Evolutionary conservation across 2,888 invertebrate species (phyloP).

Genomic region (Orthosia gracilis): DNA sequence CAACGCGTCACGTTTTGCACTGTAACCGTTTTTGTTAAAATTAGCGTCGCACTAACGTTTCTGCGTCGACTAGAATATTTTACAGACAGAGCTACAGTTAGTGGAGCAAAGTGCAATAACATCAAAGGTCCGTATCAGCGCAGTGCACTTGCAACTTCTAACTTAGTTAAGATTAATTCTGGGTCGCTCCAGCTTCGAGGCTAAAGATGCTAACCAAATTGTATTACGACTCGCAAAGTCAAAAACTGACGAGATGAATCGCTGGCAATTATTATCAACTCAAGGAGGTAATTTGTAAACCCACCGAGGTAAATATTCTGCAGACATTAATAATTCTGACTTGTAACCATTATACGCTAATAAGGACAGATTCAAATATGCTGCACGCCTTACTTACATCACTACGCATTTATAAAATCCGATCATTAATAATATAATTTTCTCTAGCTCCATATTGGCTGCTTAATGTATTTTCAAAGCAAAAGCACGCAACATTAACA

Average conservation of each 20-base stretch:
- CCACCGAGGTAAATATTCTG: constrained; percentile 11
- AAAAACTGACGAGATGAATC: constrained; percentile 52
- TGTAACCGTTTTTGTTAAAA: constrained; percentile 61
- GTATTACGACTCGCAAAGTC: constrained; percentile 47
- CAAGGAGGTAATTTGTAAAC: constrained; percentile 19
- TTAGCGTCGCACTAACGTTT: constrained; percentile 36
- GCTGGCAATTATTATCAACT: constrained; percentile 33
- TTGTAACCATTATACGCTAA: constrained; percentile 32
- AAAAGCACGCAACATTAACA: constrained; percentile 78
- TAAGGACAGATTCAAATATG: constrained; percentile 38
- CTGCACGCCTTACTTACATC: constrained; percentile 49
- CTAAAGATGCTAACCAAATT: constrained; percentile 56
- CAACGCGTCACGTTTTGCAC: constrained; percentile 53
- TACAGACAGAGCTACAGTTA: constrained; percentile 40
- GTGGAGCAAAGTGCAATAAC: constrained; percentile 57
- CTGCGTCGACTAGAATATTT: constrained; percentile 41
- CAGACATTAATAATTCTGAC: constrained; percentile 17
- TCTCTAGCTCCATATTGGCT: constrained; percentile 70
- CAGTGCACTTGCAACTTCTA: constrained; percentile 64
- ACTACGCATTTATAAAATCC: constrained; percentile 64
- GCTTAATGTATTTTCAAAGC: constrained; percentile 74
- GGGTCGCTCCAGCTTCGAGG: constrained; percentile 51
- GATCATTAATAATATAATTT: constrained; percentile 76
- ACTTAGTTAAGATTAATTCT: constrained; percentile 64
- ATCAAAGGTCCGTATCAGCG: constrained; percentile 62